Evolutionary conservation across 1,140 invertebrate species (phyloP).

Genomic region (Drosophila melanogaster): DNA sequence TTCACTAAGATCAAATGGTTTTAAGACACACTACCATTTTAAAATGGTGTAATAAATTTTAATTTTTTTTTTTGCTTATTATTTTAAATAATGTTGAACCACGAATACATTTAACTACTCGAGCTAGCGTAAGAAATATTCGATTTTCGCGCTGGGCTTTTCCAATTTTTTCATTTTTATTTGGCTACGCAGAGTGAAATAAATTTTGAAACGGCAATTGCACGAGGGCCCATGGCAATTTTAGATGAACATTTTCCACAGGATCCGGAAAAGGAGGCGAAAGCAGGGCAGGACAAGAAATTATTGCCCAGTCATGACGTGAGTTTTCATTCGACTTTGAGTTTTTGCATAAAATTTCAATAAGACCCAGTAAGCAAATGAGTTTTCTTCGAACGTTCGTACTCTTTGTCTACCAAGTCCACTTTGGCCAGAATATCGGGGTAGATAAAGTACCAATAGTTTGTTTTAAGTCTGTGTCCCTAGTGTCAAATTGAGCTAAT

Average conservation of each 20-base stretch:
- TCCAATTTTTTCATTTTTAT: slow-evolving; percentile 63
- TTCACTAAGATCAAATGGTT: too few relatives aligned
- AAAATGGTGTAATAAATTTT: too few relatives aligned
- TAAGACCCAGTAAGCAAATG: slow-evolving; percentile 57
- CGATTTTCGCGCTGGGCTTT: not conserved
- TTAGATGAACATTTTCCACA: slow-evolving; percentile 71
- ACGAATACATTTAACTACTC: not conserved
- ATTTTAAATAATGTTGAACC: too few relatives aligned
- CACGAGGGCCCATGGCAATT: slow-evolving; percentile 65
- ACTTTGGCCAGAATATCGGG: too few relatives aligned
- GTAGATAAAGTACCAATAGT: slow-evolving; percentile 60
- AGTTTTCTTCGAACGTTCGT: slow-evolving; percentile 50
- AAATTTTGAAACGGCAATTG: slow-evolving; percentile 77
- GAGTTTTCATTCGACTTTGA: slow-evolving; percentile 64
- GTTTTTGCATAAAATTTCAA: slow-evolving; percentile 75
- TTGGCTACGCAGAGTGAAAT: slow-evolving; percentile 77
- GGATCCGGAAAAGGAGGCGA: slow-evolving; percentile 14
- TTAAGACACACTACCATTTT: too few relatives aligned
- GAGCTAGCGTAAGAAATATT: slow-evolving; percentile 15
- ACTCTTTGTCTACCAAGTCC: not conserved
- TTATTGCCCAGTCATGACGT: slow-evolving; percentile 81
- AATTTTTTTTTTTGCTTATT: too few relatives aligned
- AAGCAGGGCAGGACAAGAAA: slow-evolving; percentile 54
- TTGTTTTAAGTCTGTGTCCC: slow-evolving; percentile 41
- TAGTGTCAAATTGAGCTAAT: slow-evolving; percentile 55